Evolutionary conservation across 1,140 invertebrate genomes (phyloP), one percentile per base, ranked within the genome.

Genomic region (Cyclina sinensis): DNA sequence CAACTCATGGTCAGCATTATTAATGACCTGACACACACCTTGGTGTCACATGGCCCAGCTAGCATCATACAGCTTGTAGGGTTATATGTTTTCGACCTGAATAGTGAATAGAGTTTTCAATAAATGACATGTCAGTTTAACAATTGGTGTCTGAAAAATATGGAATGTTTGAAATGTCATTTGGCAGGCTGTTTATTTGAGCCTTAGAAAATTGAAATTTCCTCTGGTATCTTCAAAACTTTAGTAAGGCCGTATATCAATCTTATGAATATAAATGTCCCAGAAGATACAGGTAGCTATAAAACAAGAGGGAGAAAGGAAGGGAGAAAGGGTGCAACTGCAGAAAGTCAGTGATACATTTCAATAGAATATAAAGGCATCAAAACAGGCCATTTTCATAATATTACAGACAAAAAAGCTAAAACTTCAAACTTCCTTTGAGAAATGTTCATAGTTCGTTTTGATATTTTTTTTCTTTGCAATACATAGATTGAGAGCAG

Each of bases 71-170:
- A 21, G 65, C 37, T 27, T 37, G 32, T 37, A 3, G 32, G 27
- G 65, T 18, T 11, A 70, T 37, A 70, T 70, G 65, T 70, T 70
- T 70, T 27, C 18, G 18, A 37, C 65, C 12, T 70, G 65, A 70
- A 70, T 70, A 39, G 32, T 21, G 16, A 70, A 70, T 37, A 70
- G 65, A 27, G n/a, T 37, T 65, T 65, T 65, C 59, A 70, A 18
- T 37, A 70, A 37, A 35, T 70, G 65, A 70, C 65, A 70, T 70
- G 12, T 37, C 14, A 70, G 4, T 70, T 16, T 35, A 27, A 70
- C 35, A 37, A 14, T 37, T n/a, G 65, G 65, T 70, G 37, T 70
- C 65, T 4, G 65, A 37, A 32, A 70, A 37, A 21, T 37, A 18
- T 18, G 21, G 32, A 37, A 18, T 37, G 21, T 37, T 70, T 5